A percentile compares a stretch with the other conserved stretches of the same genome.
Conservation (phyloP, 1,140 invertebrate genomes). For the Lordiphosa stackelbergi region DNA sequence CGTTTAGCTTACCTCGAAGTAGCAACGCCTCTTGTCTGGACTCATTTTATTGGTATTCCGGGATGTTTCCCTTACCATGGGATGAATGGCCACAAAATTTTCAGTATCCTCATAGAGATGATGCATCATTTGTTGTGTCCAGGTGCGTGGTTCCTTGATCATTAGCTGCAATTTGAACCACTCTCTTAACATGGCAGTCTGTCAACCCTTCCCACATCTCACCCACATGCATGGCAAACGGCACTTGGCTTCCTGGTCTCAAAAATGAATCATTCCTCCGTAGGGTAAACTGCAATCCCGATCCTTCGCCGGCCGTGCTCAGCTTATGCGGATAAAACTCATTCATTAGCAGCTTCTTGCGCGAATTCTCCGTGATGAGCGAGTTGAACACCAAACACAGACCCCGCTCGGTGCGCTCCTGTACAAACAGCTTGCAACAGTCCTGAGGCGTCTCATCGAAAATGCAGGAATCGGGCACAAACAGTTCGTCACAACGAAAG, state of each 20-base stretch:
- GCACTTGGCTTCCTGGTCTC: background rate
- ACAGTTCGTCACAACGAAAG: constrained; percentile 62
- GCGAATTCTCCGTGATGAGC: constrained; percentile 53
- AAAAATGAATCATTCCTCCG: constrained; percentile 27
- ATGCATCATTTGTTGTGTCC: constrained; percentile 36
- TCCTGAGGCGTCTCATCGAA: constrained; percentile 54
- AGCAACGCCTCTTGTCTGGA: constrained; percentile 39
- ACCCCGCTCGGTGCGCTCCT: constrained; percentile 54
- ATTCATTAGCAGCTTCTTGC: constrained; percentile 49
- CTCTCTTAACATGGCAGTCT: too few relatives aligned
- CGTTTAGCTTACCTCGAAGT: constrained; percentile 42
- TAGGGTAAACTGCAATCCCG: constrained; percentile 48
- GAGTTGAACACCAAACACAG: constrained; percentile 65
- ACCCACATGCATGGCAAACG: constrained; percentile 49
- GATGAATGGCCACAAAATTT: constrained; percentile 53
- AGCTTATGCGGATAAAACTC: constrained; percentile 51
- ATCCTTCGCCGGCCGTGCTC: constrained; percentile 53
- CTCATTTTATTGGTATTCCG: constrained; percentile 29
- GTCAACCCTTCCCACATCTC: background rate
- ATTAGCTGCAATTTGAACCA: constrained; percentile 32
- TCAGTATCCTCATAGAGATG: constrained; percentile 48
- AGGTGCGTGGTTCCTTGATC: constrained; percentile 54
- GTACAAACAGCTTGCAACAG: constrained; percentile 58
- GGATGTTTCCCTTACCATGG: constrained; percentile 38
- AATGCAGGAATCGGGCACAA: constrained; percentile 42